Evolutionary conservation across 2,888 invertebrate species (phyloP), one percentile per base, ranked within the genome.

Genomic region (Pyrochroa serraticornis): DNA sequence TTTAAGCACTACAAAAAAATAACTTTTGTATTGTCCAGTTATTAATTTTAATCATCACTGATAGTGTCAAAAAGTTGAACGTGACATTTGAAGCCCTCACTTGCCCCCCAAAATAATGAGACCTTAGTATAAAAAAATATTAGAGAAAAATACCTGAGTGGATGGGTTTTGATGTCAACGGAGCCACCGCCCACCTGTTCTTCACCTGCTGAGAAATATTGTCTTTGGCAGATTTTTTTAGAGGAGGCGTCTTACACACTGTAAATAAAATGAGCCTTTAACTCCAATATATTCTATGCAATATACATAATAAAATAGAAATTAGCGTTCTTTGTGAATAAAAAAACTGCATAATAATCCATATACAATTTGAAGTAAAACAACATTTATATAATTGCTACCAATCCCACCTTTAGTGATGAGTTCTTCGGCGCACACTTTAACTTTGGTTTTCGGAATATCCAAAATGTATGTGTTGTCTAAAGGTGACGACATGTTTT

Each of bases 351-450:
- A 60, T 33, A 69, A 61, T 13, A 71, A 52, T 13, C 67, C 65
- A 34, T 66, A 58, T n/a, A 71, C 50, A 50, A 76, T 65, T 58
- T 76, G 72, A 30, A 66, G 47, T 39, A 71, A 64, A 39, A 74
- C 60, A 8, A 60, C 68, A 44, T 71, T 69, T 49, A 75, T 55
- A 49, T 69, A 75, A 60, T 67, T 66, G 57, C 69, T 62, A 59
- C 38, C 45, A 22, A 39, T 41, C 51, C 57, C 51, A 77, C 77
- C 77, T 77, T 75, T 76, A 38, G 69, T 65, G 52, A 73, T 64
- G n/a, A 70, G 46, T 42, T 68, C 63, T 34, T 72, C 68, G 6
- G 66, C 66, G 10, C 58, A 57, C 6, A 60, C 50, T 35, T 61
- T 58, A 32, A 58, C 54, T 38, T 65, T 65, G 5, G 70, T 53